A percentile compares a stretch with the other conserved stretches of the same genome.
phyloP scores from a whole-genome alignment of 2,797 vertebrate species.

The Onychomys leucogaster region DNA sequence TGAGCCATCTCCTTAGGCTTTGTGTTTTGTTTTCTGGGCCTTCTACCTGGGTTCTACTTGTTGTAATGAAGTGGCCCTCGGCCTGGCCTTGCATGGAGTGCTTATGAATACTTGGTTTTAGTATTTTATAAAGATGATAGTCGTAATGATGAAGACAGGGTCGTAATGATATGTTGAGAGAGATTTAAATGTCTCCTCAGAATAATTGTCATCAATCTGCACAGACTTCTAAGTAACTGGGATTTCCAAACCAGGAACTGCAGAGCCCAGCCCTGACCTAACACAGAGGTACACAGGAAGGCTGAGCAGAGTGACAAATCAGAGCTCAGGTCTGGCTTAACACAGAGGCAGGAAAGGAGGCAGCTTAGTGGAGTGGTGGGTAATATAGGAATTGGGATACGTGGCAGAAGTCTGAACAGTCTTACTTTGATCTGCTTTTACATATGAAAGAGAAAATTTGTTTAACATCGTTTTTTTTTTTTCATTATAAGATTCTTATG shows the following conservation, averaged over 20 bases:
- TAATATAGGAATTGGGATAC: accelerated
- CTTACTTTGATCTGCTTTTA: slow-evolving; percentile 4
- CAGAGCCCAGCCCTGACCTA: not conserved
- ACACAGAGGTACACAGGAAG: not conserved
- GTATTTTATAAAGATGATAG: slow-evolving; percentile 50
- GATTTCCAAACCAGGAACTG: slow-evolving; percentile 34
- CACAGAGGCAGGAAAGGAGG: not conserved
- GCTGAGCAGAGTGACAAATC: not conserved
- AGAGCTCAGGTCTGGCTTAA: not conserved
- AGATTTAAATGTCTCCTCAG: not conserved
- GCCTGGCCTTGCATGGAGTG: not conserved
- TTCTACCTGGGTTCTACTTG: not conserved
- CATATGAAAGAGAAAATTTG: not conserved
- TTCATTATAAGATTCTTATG: not conserved
- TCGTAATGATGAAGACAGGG: slow-evolving; percentile 20
- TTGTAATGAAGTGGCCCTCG: not conserved
- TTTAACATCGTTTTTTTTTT: not conserved
- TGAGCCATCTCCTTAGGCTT: not conserved
- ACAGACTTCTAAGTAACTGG: slow-evolving; percentile 62
- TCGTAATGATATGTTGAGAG: not conserved
- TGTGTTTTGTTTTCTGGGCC: slow-evolving; percentile 21
- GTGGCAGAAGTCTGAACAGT: not conserved
- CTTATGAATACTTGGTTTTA: slow-evolving; percentile 8
- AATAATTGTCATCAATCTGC: not conserved
- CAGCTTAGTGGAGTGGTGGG: not conserved